phyloP scores from a whole-genome alignment of 2,888 invertebrate species.

The Lucinisca nassula region DNA sequence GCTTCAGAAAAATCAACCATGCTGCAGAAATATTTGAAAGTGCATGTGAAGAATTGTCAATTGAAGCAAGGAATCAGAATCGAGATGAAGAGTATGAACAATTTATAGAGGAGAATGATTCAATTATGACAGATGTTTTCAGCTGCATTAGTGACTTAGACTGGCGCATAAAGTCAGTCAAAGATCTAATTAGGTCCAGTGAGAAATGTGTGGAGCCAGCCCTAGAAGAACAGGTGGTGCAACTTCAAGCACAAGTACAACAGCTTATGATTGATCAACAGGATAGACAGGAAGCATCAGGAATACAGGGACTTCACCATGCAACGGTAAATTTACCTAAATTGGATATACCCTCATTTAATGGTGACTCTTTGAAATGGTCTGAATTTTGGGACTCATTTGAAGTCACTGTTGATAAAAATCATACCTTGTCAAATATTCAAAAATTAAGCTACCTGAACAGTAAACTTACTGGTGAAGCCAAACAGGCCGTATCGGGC shows the following conservation, averaged over 20 bases:
- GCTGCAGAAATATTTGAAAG: not conserved
- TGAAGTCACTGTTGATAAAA: too few species aligned
- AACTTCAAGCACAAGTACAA: not conserved
- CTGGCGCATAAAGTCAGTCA: not conserved
- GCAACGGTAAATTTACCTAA: not conserved
- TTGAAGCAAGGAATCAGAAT: not conserved
- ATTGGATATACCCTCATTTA: too few species aligned
- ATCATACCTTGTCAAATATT: too few species aligned
- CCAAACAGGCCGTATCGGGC: too few species aligned
- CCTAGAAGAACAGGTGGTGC: not conserved
- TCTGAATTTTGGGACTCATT: too few species aligned
- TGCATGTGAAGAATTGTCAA: not conserved
- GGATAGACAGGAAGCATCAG: not conserved
- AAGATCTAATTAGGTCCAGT: not conserved
- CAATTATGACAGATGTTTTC: not conserved
- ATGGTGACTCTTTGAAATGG: too few species aligned
- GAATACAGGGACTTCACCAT: not conserved
- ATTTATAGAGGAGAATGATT: not conserved
- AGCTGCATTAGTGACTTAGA: not conserved
- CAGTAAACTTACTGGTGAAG: too few species aligned
- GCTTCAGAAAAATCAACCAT: too few species aligned
- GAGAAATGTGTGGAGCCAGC: not conserved
- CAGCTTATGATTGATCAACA: not conserved
- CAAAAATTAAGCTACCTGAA: too few species aligned
- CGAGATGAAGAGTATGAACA: slow-evolving; percentile 4